phyloP scores from a whole-genome alignment of 2,888 invertebrate species.

The Caenorhabditis becei region DNA sequence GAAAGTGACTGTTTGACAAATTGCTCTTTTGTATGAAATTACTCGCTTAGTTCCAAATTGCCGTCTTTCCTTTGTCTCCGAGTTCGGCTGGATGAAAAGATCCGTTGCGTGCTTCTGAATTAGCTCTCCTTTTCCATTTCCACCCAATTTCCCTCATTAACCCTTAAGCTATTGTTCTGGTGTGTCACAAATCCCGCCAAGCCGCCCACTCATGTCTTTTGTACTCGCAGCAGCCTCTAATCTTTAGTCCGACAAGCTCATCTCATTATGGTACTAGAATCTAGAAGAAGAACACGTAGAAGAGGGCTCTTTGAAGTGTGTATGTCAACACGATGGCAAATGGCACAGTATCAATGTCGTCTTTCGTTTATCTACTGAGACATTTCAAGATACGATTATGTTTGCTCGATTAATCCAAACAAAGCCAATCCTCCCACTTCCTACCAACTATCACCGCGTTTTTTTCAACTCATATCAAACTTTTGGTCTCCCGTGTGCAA shows the following conservation, averaged over 20 bases:
- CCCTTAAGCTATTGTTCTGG: conserved; percentile 29
- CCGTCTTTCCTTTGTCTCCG: too few species aligned
- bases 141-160: conserved; percentile 29
- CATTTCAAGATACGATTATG: conserved; percentile 56
- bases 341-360: conserved; percentile 62
- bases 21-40: neutral
- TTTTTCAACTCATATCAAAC: conserved; percentile 23
- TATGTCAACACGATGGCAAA: conserved; percentile 59
- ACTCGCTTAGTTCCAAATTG: neutral
- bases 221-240: conserved; percentile 13
- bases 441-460: conserved; percentile 19
- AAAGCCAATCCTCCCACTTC: conserved; percentile 47
- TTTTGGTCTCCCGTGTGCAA: conserved; percentile 14
- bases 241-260: conserved; percentile 40
- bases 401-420: conserved; percentile 64
- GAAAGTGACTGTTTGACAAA: neutral
- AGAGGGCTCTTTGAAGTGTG: conserved; percentile 54
- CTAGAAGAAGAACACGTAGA: conserved; percentile 49
- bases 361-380: conserved; percentile 52
- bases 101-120: neutral
- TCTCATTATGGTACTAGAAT: conserved; percentile 52
- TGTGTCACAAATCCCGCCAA: conserved; percentile 31
- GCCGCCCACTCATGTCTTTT: conserved; percentile 32
- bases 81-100: neutral
- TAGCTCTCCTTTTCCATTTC: conserved; percentile 2